Evolutionary conservation across 2,888 invertebrate genomes (phyloP).

Genomic region (Platycheirus rosarum): DNA sequence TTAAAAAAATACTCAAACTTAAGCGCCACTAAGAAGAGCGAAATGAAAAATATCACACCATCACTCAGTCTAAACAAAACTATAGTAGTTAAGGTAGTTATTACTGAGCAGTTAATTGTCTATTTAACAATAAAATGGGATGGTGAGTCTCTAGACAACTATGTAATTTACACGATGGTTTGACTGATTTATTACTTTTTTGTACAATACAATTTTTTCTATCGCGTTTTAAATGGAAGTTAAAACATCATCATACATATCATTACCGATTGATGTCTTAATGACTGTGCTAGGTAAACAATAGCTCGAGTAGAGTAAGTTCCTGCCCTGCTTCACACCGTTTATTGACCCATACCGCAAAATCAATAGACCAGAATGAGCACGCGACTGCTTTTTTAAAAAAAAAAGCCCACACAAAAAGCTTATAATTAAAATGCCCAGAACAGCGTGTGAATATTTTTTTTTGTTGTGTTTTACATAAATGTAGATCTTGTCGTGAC

Average conservation of each 20-base stretch:
- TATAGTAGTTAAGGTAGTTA: no score
- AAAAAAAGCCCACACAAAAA: not conserved
- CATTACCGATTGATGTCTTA: constrained; percentile 16
- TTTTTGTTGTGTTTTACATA: not conserved
- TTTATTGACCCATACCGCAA: constrained; percentile 26
- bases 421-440: constrained; percentile 18
- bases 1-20: no score
- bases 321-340: not conserved
- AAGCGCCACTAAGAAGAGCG: no score
- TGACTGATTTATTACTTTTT: constrained; percentile 17
- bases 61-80: no score
- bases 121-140: not conserved
- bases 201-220: constrained; percentile 2
- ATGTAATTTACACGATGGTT: constrained; percentile 30
- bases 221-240: not conserved
- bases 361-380: constrained; percentile 29
- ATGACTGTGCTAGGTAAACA: constrained; percentile 12
- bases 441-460: constrained; percentile 18
- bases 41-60: no score
- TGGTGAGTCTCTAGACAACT: constrained; percentile 11
- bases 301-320: not conserved
- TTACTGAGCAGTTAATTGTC: not conserved
- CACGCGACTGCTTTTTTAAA: constrained; percentile 34
- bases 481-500: constrained; percentile 78
- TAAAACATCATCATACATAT: constrained; percentile 14